Base-by-base conservation (phyloP, 1,140 invertebrate genomes). In the Drosophila repleta region DNA sequence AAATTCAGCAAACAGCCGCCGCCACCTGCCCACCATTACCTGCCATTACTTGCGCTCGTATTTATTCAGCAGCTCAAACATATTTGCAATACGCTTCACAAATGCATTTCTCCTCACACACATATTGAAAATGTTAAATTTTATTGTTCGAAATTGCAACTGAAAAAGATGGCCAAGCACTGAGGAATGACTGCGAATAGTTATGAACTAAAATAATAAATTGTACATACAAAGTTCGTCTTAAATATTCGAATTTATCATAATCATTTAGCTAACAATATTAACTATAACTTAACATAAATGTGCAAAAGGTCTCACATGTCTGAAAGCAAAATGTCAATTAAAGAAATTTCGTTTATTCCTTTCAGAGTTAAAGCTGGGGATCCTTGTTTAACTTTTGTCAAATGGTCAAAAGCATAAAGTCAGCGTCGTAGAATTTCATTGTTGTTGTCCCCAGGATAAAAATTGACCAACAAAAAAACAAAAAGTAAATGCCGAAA, bases 41-140 rank as follows among this genome's bases (percentile, higher is more conserved):
- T 2, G 1, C 11, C 1, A 21, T 13, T 45, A 15, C 6, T 29
- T 45, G 53, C 57, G 62, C 49, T 57, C 48, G 73, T 87, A 87
- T 87, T 87, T 87, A 87, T 83, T 71, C 65, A 79, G 83, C 70
- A 74, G 79, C 73, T 76, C 62, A 67, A 70, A 88, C 83, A 88
- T 87, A 83, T 87, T 88, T 87, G 76, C 83, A 68, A 87, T 79
- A 83, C 65, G 68, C 79, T 88, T 88, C 72, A 76, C 57, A 68
- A 82, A 69, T 81, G 66, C 57, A 81, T 81, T 77, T 70, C 53
- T 74, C 60, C 35, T 29, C 48, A n/a, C 8, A 29, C 49, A 70
- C 60, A 52, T 69, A 64, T 74, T 43, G 56, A 61, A 79, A 58
- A 58, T 29, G 29, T 65, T 52, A 43, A 57, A 26, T 3, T 18